Conservation (phyloP, 2,888 invertebrate genomes). For the Acrobasis repandana region DNA sequence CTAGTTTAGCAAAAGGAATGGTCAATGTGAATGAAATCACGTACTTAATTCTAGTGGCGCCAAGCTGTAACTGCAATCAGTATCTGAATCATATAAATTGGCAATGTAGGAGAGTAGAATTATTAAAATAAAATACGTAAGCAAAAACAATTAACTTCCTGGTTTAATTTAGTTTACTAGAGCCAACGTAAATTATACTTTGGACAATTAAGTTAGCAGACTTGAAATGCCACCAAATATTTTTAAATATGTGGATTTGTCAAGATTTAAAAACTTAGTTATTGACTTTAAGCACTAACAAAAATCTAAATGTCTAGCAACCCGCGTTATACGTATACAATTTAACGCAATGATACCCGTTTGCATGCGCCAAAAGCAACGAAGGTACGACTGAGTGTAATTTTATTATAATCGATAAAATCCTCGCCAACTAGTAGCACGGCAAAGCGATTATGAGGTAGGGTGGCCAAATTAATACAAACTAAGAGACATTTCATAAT, state of each 20-base stretch:
- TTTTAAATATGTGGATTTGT: no score
- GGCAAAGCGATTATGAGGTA: not conserved
- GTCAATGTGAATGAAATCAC: not conserved
- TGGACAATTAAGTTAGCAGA: no score
- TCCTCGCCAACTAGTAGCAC: constrained; percentile 10
- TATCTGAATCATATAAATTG: not conserved
- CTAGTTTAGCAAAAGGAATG: not conserved
- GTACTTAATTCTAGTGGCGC: not conserved
- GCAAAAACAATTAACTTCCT: no score
- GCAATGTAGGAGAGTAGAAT: not conserved
- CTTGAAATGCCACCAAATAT: no score
- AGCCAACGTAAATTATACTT: no score
- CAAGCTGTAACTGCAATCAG: constrained; percentile 5
- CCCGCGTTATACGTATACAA: constrained; percentile 8
- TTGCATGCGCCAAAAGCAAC: constrained; percentile 19
- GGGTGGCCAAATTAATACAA: not conserved
- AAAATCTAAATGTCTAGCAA: constrained; percentile 13
- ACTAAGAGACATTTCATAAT: not conserved
- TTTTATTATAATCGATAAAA: constrained; percentile 24
- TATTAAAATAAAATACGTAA: no score
- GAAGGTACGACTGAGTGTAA: constrained; percentile 8
- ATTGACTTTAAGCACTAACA: no score
- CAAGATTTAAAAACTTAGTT: no score
- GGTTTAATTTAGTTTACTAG: no score
- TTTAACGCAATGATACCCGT: constrained; percentile 19